A percentile compares a stretch with the other conserved stretches of the same genome.
Conservation (phyloP, 2,113 vertebrate species). For the Ivindomyrus marchei region DNA sequence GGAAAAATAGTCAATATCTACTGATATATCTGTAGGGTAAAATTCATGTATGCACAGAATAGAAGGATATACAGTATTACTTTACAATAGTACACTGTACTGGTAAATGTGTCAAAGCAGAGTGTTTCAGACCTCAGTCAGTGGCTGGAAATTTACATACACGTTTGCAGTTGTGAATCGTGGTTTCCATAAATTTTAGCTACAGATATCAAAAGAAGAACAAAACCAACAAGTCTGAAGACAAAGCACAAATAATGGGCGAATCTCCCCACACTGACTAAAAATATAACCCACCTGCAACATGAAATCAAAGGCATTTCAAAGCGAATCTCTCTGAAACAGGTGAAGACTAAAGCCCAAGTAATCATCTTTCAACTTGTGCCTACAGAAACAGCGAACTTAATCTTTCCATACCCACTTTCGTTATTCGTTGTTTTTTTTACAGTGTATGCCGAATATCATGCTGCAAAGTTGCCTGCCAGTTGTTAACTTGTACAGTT, state of each 20-base stretch:
- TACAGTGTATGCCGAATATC: background rate
- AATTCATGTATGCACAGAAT: background rate
- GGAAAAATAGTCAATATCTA: background rate
- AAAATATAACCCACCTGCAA: slow-evolving; percentile 91
- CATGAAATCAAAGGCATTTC: slow-evolving; percentile 87
- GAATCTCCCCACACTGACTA: slow-evolving; percentile 77
- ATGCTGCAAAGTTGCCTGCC: background rate
- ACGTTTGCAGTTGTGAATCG: background rate
- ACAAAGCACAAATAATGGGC: slow-evolving; percentile 92
- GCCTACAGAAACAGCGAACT: background rate
- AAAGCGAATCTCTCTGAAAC: slow-evolving; percentile 56
- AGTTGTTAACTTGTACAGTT: slow-evolving; percentile 1
- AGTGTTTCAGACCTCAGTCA: background rate
- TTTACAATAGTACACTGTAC: background rate
- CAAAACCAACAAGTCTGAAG: slow-evolving; percentile 85
- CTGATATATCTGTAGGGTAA: background rate
- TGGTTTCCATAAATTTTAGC: slow-evolving; percentile 53
- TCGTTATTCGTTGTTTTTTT: background rate
- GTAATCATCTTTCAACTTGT: slow-evolving; percentile 50
- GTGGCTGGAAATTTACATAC: background rate
- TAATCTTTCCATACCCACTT: background rate
- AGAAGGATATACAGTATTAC: background rate
- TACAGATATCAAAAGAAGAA: slow-evolving; percentile 96
- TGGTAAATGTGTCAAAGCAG: background rate
- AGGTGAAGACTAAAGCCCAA: slow-evolving; percentile 84